Base-by-base conservation (phyloP, 2,113 vertebrate genomes). In the Micromys minutus region DNA sequence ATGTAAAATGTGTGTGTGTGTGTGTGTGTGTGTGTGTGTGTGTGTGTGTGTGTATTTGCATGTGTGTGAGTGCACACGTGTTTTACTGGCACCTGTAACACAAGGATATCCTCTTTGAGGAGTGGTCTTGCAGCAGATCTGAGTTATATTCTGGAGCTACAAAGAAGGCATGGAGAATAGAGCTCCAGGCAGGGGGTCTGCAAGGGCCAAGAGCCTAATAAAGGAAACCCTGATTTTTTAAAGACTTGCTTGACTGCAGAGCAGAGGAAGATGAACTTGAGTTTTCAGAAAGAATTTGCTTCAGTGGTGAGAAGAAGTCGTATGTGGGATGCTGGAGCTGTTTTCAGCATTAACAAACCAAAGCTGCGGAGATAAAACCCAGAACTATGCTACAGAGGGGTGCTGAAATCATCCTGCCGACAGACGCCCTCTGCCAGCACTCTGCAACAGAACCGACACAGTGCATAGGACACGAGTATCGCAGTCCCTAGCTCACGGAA, bases 141-240 rank as follows among this genome's bases (percentile, higher is more conserved):
- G 76, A 65, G 76, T 59, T 76, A 55, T 17, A 2, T 52, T 69
- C 74, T 90, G 65, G 17, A 80, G 7, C 1, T 47, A 31, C 71
- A 57, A 57, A 39, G 67, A 79, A n/a, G 9, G 72, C 10, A 11
- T 19, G 7, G 36, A 57, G 65, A 90, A 61, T 8, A n/a, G n/a
- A 75, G n/a, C 6, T 91, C 59, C 16, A 77, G 50, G 72, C 47
- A 83, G 52, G 24, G 17, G 39, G 92, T 42, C 0, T 86, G 10
- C 93, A 92, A 91, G 47, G 81, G 36, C 47, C 36, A 93, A 89
- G 39, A 45, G 59, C 90, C 75, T 59, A 57, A 87, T 71, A 36
- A 31, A 47, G 65, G 29, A 84, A 92, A 29, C 4, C 26, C 55
- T 93, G 31, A 34, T 57, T 21, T 93, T 72, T 91, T 79, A 29